phyloP scores from a whole-genome alignment of 2,113 vertebrate genomes.

The Carettochelys insculpta region DNA sequence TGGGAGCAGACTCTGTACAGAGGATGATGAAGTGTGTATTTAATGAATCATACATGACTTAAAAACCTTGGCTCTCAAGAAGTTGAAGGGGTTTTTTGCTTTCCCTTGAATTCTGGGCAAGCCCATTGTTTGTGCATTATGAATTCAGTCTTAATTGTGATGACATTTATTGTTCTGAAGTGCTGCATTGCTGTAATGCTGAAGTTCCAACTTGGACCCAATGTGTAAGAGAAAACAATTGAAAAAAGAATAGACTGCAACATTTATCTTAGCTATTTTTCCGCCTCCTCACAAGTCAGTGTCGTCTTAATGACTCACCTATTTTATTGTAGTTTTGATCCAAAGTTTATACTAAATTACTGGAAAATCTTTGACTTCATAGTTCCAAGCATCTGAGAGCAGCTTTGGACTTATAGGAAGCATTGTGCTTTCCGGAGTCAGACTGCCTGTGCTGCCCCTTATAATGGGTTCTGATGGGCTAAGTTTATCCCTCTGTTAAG shows the following conservation, averaged over 20 bases:
- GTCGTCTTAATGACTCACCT: rapidly evolving
- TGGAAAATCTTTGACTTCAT: neutral
- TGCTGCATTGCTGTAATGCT: neutral
- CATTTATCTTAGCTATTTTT: rapidly evolving
- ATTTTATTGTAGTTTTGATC: neutral
- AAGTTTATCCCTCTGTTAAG: neutral
- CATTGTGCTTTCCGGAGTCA: neutral
- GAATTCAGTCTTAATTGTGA: neutral
- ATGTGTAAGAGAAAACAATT: neutral
- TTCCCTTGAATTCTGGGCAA: neutral
- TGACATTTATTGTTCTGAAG: neutral
- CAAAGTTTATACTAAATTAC: neutral
- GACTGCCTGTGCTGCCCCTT: neutral
- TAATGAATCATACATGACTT: neutral
- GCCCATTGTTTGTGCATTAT: neutral
- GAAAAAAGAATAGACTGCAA: neutral
- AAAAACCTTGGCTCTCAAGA: neutral
- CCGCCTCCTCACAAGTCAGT: neutral
- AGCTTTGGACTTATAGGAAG: rapidly evolving
- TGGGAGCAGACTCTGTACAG: neutral
- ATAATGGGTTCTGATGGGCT: neutral
- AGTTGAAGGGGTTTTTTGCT: neutral
- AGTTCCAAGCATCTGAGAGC: neutral
- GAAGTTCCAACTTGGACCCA: neutral
- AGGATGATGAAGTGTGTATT: neutral